A percentile compares a stretch with the other conserved stretches of the same genome.
Evolutionary conservation across 2,888 invertebrate genomes (phyloP).

Genomic region (Cryptus armator): DNA sequence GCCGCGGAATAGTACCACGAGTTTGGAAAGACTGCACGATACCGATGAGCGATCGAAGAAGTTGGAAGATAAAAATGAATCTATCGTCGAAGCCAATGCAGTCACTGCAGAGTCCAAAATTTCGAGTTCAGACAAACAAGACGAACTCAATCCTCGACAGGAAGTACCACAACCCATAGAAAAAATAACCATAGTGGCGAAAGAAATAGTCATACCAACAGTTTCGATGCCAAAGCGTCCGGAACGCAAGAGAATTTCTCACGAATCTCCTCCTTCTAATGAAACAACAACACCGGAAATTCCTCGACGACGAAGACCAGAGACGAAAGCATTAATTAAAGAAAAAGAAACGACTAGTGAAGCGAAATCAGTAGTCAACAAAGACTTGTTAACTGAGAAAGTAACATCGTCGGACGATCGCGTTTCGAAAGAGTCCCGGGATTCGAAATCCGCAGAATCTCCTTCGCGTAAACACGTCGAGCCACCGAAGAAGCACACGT

Average conservation of each 20-base stretch:
- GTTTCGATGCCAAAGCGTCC: slow-evolving; percentile 74
- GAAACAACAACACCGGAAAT: slow-evolving; percentile 58
- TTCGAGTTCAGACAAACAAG: not conserved
- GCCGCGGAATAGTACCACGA: not conserved
- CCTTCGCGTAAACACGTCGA: slow-evolving; percentile 26
- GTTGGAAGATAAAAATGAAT: not conserved
- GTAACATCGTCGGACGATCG: slow-evolving; percentile 33
- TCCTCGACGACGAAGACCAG: slow-evolving; percentile 72
- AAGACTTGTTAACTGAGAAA: slow-evolving; percentile 33
- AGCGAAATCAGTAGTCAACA: not conserved
- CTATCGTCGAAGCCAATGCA: not conserved
- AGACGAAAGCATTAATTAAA: slow-evolving; percentile 43
- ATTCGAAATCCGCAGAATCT: slow-evolving; percentile 15
- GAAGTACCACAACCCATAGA: slow-evolving; percentile 50
- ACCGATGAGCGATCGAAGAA: slow-evolving; percentile 10
- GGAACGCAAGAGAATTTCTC: slow-evolving; percentile 72
- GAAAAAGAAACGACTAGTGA: not conserved
- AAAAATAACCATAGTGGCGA: slow-evolving; percentile 74
- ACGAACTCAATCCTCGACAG: slow-evolving; percentile 6
- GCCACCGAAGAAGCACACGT: slow-evolving; percentile 36
- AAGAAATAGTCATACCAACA: slow-evolving; percentile 69
- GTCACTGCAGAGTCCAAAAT: not conserved
- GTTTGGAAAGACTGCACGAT: slow-evolving; percentile 12
- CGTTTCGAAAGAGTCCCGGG: not conserved
- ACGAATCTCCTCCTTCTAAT: slow-evolving; percentile 62